Percentiles rank a stretch among this genome's conserved stretches.
Conservation (phyloP, 2,113 vertebrate genomes). For the Alaudala cheleensis region DNA sequence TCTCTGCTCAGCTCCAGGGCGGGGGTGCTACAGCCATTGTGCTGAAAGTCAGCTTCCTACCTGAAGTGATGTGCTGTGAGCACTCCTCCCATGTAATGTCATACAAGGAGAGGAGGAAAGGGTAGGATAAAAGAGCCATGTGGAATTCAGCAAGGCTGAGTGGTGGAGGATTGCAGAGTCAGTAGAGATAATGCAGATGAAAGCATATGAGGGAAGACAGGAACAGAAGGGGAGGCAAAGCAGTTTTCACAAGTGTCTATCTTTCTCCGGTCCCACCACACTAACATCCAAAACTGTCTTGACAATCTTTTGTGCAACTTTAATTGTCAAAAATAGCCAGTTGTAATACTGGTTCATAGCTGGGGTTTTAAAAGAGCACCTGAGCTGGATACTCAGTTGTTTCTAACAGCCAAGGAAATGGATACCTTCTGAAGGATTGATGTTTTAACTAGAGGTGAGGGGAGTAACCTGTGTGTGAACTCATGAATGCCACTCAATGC, state of each 20-base stretch:
- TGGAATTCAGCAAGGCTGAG: not conserved
- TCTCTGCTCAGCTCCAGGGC: not conserved
- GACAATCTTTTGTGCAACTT: not conserved
- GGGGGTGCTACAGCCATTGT: not conserved
- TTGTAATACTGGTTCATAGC: not conserved
- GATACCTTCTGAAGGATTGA: not conserved
- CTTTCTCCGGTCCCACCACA: not conserved
- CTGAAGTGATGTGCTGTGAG: not conserved
- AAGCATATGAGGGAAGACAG: not conserved
- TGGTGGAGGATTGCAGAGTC: not conserved
- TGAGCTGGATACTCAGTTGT: not conserved
- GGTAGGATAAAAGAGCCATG: not conserved
- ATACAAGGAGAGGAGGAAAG: not conserved
- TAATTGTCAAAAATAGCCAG: not conserved
- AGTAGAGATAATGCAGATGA: not conserved
- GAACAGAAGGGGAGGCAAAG: not conserved
- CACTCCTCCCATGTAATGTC: not conserved
- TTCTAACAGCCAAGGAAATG: not conserved
- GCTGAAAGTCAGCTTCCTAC: not conserved
- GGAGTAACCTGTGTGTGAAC: not conserved
- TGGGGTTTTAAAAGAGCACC: not conserved
- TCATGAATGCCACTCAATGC: not conserved
- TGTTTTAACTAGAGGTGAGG: not conserved
- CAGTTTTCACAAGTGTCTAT: not conserved
- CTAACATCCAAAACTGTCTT: not conserved